phyloP scores from a whole-genome alignment of 2,888 invertebrate genomes.

The Tetragonula carbonaria region DNA sequence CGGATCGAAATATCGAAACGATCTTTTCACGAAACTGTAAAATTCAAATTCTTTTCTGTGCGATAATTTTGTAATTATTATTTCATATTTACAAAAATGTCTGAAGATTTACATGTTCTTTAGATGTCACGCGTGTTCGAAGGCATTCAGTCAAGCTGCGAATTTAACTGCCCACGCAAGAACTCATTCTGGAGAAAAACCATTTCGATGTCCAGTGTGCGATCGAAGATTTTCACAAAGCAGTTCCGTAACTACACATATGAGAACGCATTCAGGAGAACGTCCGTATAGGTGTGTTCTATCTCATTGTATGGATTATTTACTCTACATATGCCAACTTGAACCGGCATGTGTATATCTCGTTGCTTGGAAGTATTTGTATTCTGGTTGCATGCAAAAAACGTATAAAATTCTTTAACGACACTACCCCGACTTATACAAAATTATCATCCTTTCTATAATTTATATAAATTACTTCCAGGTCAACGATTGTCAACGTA shows the following conservation, averaged over 20 bases:
- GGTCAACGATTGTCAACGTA: not conserved
- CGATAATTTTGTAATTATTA: slow-evolving; percentile 3
- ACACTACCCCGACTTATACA: not conserved
- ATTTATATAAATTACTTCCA: slow-evolving; percentile 8
- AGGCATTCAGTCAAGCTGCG: slow-evolving; percentile 99
- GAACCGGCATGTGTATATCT: not conserved
- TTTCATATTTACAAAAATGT: slow-evolving; percentile 18
- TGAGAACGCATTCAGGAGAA: slow-evolving; percentile 99
- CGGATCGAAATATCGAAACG: not conserved
- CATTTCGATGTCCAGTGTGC: slow-evolving; percentile 98
- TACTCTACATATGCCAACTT: not conserved
- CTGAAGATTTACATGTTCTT: slow-evolving; percentile 4
- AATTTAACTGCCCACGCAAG: slow-evolving; percentile 98
- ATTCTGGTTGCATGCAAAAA: not conserved
- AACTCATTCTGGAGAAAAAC: slow-evolving; percentile 99
- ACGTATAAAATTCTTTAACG: not conserved
- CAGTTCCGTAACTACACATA: slow-evolving; percentile 98
- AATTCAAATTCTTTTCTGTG: not conserved
- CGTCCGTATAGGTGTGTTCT: slow-evolving; percentile 91
- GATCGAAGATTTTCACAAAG: slow-evolving; percentile 98
- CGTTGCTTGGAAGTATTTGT: slow-evolving; percentile 12
- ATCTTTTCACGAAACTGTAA: not conserved
- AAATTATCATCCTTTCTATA: not conserved
- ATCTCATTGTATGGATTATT: not conserved
- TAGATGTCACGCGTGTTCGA: slow-evolving; percentile 95